Evolutionary conservation across 2,888 invertebrate genomes (phyloP).

Genomic region (Nomada hirtipes): DNA sequence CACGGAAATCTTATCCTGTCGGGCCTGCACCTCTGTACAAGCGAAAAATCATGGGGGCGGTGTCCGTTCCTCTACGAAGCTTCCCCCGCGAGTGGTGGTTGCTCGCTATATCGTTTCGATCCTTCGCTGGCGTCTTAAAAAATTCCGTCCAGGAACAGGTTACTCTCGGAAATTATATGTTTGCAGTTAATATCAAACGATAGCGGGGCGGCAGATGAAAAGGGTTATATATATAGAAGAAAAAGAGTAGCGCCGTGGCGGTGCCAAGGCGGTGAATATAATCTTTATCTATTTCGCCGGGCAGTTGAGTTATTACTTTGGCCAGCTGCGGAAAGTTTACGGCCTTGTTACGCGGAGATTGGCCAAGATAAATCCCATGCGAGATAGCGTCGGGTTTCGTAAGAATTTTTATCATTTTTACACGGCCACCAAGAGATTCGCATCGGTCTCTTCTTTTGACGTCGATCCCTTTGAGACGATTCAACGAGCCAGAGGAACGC

Average conservation of each 20-base stretch:
- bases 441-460: conserved; percentile 1
- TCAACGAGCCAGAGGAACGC: not conserved
- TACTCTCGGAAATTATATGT: not conserved
- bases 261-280: conserved; percentile 2
- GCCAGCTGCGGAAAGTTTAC: conserved; percentile 20
- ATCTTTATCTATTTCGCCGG: conserved; percentile 30
- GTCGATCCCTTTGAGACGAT: conserved; percentile 7
- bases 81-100: not conserved
- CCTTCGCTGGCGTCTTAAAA: no score
- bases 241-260: not conserved
- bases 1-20: conserved; percentile 77
- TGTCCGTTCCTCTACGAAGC: not conserved
- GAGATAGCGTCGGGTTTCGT: not conserved
- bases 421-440: not conserved
- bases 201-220: no score
- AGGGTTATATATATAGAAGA: not conserved
- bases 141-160: not conserved
- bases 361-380: conserved; percentile 20
- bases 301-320: conserved; percentile 36
- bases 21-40: conserved; percentile 53
- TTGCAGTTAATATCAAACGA: not conserved
- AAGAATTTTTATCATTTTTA: conserved; percentile 51
- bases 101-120: not conserved
- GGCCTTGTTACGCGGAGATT: conserved; percentile 43
- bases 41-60: conserved; percentile 37